Percentiles rank a stretch among this genome's conserved stretches.
phyloP scores from a whole-genome alignment of 2,113 vertebrate species.

The Nerophis lumbriciformis region DNA sequence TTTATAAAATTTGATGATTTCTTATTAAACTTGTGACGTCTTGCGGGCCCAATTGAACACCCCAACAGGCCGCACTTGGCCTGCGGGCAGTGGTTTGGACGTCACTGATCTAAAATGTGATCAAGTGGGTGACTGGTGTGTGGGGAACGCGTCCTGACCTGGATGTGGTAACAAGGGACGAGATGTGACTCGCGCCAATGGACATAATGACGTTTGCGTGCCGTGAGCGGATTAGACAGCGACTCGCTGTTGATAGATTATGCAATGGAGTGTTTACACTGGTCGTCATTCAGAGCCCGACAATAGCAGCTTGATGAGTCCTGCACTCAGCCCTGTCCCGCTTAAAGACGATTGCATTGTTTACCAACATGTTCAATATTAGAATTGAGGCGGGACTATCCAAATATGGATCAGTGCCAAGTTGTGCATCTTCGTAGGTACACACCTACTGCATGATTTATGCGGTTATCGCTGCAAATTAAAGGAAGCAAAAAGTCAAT shows the following conservation, averaged over 20 bases:
- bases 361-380: neutral
- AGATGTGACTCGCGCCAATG: slow-evolving; percentile 29
- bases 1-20: too few relatives aligned
- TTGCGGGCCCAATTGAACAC: too few relatives aligned
- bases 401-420: neutral
- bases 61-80: too few relatives aligned
- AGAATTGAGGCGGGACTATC: neutral
- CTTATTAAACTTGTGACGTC: too few relatives aligned
- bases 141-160: slow-evolving; percentile 32
- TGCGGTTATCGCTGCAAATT: too few relatives aligned
- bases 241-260: slow-evolving; percentile 32
- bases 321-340: neutral
- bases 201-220: slow-evolving; percentile 28
- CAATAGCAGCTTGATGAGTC: slow-evolving; percentile 34
- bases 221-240: slow-evolving; percentile 23
- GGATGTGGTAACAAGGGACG: slow-evolving; percentile 31
- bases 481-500: too few relatives aligned
- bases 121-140: slow-evolving; percentile 15
- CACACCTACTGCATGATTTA: neutral
- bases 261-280: slow-evolving; percentile 24
- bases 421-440: neutral
- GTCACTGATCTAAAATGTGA: neutral
- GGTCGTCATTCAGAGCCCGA: slow-evolving; percentile 22
- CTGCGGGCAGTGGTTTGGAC: too few relatives aligned
- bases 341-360: slow-evolving; percentile 13